Base-by-base conservation (phyloP, 2,888 invertebrate species). In the Troglohyphantes excavatus region DNA sequence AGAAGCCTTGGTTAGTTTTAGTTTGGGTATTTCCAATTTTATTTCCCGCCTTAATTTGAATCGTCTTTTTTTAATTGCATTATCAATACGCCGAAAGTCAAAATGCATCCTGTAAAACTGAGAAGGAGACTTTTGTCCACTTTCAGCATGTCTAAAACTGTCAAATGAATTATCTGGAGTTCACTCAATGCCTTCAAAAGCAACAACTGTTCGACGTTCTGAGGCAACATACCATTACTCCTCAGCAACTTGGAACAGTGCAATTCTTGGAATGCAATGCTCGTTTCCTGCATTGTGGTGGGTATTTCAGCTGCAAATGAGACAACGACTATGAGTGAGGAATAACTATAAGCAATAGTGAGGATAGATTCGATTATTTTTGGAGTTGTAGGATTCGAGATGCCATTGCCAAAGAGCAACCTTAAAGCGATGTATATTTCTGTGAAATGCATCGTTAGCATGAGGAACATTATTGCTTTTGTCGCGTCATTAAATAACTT, bases 71-170 rank as follows among this genome's bases (percentile, higher is more conserved):
- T 76, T 29, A 76, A 11, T 19, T 76, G 75, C 27, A 61, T 61
- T 27, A 76, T 76, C 2, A 76, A 26, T 11, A 76, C 19, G 13
- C 75, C 59, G 19, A 59, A 76, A 26, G 75, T 76, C 6, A 76
- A 27, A n/a, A 59, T 76, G 29, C 75, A 61, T 29, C 75, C 75
- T 19, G 53, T 59, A 5, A 59, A 61, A 5, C 27, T 61, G 6
- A 76, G 21, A 19, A 76, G 59, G 2, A 76, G 61, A 19, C 61
- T 59, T 61, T 61, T 76, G 7, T 76, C 53, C 29, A 76, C 29
- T n/a, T 26, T 26, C n/a, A 76, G n/a, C 27, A 59, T 6, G 17
- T 76, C 61, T 17, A 9, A 59, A 59, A 26, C 75, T 0, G 75
- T 76, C 19, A 76, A 17, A 59, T 76, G 53, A 27, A 76, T 29